These are phyloP conservation scores for Coreoperca whiteheadi DNA, from an alignment of 2,113 vertebrate species.

Conservation along the genomic window DNA sequence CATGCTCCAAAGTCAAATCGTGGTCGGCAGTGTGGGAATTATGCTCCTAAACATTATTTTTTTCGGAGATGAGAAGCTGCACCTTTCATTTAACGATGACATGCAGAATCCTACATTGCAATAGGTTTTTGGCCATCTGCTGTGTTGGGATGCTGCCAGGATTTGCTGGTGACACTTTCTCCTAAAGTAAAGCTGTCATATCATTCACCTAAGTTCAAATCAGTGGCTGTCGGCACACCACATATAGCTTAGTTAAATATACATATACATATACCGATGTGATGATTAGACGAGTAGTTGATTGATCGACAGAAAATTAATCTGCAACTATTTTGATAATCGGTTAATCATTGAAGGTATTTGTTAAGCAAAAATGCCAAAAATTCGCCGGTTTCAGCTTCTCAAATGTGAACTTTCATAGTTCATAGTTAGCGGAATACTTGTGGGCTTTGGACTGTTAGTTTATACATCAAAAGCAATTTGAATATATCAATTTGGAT, in stretches of 20 bases:
- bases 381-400: neutral
- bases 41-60: constrained; percentile 1
- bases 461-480: neutral
- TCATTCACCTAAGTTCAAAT: neutral
- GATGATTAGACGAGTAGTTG: neutral
- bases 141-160: neutral
- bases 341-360: neutral
- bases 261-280: neutral
- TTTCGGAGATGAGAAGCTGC: constrained; percentile 1
- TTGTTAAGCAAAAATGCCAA: neutral
- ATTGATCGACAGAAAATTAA: neutral
- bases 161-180: constrained; percentile 9
- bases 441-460: neutral
- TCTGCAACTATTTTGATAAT: neutral
- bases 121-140: constrained; percentile 1
- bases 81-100: neutral
- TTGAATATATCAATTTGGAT: neutral
- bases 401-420: no score
- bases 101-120: neutral
- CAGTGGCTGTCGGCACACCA: neutral
- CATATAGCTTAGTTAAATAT: neutral
- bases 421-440: neutral
- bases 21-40: neutral
- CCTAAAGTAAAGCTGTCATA: constrained; percentile 5
- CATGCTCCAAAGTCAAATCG: neutral